Percentiles rank a stretch among this genome's conserved stretches.
Conservation (phyloP, 2,113 vertebrate genomes). For the Rhagologus leucostigma region DNA sequence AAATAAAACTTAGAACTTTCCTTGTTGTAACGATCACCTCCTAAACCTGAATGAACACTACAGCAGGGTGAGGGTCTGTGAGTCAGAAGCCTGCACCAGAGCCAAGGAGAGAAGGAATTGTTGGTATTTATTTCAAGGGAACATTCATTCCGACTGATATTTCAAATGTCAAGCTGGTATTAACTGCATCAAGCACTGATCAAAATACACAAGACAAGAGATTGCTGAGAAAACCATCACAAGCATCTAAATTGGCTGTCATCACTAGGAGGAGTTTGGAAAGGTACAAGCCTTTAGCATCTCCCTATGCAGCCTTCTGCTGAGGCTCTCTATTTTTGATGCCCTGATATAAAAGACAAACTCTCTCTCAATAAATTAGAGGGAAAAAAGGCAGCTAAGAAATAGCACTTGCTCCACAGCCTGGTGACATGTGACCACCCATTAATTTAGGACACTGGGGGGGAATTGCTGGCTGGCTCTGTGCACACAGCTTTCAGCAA, state of each 20-base stretch:
- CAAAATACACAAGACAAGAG: slow-evolving; percentile 19
- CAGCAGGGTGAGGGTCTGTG: not conserved
- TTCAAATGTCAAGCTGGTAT: slow-evolving; percentile 26
- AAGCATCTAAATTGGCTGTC: slow-evolving; percentile 25
- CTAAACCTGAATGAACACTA: not conserved
- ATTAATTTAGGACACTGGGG: not conserved
- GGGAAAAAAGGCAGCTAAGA: not conserved
- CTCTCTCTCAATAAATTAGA: not conserved
- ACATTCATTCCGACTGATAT: not conserved
- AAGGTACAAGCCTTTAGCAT: not conserved
- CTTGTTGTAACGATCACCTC: not conserved
- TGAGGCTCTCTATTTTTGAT: not conserved
- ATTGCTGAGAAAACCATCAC: slow-evolving; percentile 9
- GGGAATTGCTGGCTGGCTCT: not conserved
- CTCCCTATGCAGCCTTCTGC: not conserved
- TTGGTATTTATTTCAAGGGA: not conserved
- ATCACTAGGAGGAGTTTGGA: not conserved
- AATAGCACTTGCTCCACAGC: not conserved
- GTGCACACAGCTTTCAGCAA: not conserved
- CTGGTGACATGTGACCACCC: not conserved
- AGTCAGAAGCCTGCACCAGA: not conserved
- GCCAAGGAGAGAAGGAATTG: not conserved
- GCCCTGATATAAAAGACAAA: not conserved
- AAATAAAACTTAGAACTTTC: not conserved
- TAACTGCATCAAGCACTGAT: slow-evolving; percentile 24